Base-by-base conservation (phyloP, 1,140 invertebrate genomes). In the Hycleus cichorii region DNA sequence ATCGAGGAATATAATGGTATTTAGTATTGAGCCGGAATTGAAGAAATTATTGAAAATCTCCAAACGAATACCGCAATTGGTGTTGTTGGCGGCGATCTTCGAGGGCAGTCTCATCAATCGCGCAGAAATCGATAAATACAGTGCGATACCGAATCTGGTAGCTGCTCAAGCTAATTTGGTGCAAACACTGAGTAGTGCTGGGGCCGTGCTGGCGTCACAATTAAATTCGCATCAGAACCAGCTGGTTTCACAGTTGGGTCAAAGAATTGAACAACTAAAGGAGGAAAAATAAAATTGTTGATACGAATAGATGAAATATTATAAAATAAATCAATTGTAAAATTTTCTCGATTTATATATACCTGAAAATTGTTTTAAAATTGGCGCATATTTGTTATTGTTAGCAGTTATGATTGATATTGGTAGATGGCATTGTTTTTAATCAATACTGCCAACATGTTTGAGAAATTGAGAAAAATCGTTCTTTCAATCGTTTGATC, bases 171-270 rank as follows among this genome's bases (percentile, higher is more conserved):
- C 80, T 32, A 77, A 79, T 63, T 73, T 90, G 12, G 85, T 87
- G 54, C 78, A 83, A 57, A 75, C 82, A 5, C 70, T 90, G 3
- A 81, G 83, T 61, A 81, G 73, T 70, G 81, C 80, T 18, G 83
- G 78, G 40, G 79, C 80, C 39, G 72, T 80, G 59, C 62, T 90
- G 39, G 82, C 84, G 25, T 72, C 74, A 39, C 81, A 88, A 64
- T 71, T 90, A n/a, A 84, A 80, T 59, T 77, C 81, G 62, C 82
- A 83, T 76, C 86, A 87, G 68, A 80, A 78, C 49, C 81, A 74
- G 47, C 74, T 89, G 45, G 80, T 88, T 12, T 79, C 78, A 49
- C 75, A 84, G 42, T 59, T 72, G 47, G 49, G 67, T 57, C 61
- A 68, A 62, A 62, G 69, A 53, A 52, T 50, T 12, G 66, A 70